Evolutionary conservation across 2,797 vertebrate genomes (phyloP), one percentile per base, ranked within the genome.

Genomic region (Menidia menidia): DNA sequence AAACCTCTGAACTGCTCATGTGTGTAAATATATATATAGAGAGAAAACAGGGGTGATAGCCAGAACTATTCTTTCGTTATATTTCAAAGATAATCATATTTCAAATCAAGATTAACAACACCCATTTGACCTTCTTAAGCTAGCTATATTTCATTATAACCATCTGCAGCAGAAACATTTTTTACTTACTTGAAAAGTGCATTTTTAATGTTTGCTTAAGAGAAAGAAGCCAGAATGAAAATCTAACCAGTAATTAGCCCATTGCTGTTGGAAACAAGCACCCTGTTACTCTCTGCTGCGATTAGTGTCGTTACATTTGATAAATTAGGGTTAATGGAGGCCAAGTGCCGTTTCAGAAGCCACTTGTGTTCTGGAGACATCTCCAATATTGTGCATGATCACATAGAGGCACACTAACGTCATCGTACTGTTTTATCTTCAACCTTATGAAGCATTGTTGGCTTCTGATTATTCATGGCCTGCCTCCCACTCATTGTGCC

Each of bases 391-490:
- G 63, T 52, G 65, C 39, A 31, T 64, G 75, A 83, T 78, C 67
- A 55, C 67, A 71, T 43, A 25, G 59, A 45, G 53, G 60, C 56
- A 59, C n/a, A 10, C 59, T 77, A 82, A 88, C 80, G 64, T 77
- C 78, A 43, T 47, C 54, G 12, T 69, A 64, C 68, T 43, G 35
- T 78, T 69, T 75, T 60, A 72, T 83, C 64, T 77, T 63, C 39
- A 33, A 72, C 71, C 62, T 83, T 75, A 73, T 68, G 48, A 81
- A 71, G 68, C 56, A 35, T 58, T 67, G 35, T 31, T 57, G 80
- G 72, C 68, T 71, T 44, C 73, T 81, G 81, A 81, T 85, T 88
- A 87, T 84, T 77, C 78, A 73, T 68, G 63, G 75, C 64, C 70
- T 3, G 41, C 63, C 73, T 67, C 77, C 72, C 52, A 68, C 54